Evolutionary conservation across 1,140 invertebrate genomes (phyloP).

Genomic region (Whitmania pigra): DNA sequence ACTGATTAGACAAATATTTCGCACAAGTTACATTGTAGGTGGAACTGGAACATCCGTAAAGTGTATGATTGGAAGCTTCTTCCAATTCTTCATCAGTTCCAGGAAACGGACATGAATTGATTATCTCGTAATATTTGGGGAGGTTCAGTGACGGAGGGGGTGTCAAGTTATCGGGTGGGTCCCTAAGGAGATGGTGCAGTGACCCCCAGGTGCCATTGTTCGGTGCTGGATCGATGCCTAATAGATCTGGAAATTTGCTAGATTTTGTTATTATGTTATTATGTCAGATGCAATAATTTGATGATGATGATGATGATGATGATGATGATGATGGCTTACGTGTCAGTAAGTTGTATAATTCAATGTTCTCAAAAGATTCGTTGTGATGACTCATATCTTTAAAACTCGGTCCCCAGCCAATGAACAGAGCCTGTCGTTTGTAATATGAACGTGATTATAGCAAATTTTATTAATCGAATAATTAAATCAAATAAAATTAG

Average conservation of each 20-base stretch:
- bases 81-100: too few relatives aligned
- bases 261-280: not conserved
- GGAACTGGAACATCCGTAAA: too few relatives aligned
- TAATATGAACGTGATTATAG: not conserved
- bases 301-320: too few relatives aligned
- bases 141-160: too few relatives aligned
- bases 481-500: too few relatives aligned
- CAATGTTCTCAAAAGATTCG: conserved; percentile 24
- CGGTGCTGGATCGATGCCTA: conserved; percentile 43
- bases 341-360: conserved; percentile 24
- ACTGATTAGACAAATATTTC: too few relatives aligned
- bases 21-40: too few relatives aligned
- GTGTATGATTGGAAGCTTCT: too few relatives aligned
- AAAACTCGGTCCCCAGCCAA: conserved; percentile 22
- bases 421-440: conserved; percentile 20
- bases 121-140: too few relatives aligned
- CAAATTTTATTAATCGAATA: not conserved
- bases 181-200: conserved; percentile 29
- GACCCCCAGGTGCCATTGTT: conserved; percentile 44
- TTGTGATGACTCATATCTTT: conserved; percentile 6
- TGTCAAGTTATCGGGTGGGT: too few relatives aligned
- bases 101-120: too few relatives aligned
- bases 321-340: conserved; percentile 17
- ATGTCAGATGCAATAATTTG: not conserved
- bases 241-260: conserved; percentile 36